Evolutionary conservation across 2,113 vertebrate genomes (phyloP).

Genomic region (Oxyura jamaicensis): DNA sequence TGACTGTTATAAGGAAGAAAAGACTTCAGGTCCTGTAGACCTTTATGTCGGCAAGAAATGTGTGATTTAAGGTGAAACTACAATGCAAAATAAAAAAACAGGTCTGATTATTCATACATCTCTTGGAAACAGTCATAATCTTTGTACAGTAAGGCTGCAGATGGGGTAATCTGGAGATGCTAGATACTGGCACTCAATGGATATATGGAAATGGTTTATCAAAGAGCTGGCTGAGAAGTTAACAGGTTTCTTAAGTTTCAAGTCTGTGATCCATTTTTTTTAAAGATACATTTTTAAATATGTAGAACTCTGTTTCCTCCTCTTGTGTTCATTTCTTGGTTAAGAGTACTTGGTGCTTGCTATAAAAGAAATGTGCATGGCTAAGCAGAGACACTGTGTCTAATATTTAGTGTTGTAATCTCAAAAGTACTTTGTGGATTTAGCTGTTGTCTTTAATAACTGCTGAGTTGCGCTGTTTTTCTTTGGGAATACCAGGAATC

Average conservation of each 20-base stretch:
- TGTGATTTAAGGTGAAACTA: neutral
- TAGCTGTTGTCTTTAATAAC: neutral
- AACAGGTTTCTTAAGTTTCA: neutral
- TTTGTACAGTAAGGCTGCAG: neutral
- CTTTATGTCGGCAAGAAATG: neutral
- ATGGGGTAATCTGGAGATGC: neutral
- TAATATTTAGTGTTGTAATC: neutral
- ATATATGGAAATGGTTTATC: neutral
- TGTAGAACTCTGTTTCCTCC: neutral
- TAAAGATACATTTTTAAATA: neutral
- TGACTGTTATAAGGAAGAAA: neutral
- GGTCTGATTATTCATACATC: fast-evolving
- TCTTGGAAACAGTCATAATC: neutral
- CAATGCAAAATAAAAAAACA: neutral
- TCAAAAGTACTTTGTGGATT: neutral
- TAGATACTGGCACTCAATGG: neutral
- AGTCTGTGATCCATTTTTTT: neutral
- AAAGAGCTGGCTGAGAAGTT: neutral
- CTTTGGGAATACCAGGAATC: neutral
- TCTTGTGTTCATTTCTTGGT: neutral
- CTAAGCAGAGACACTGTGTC: neutral
- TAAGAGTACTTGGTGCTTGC: neutral
- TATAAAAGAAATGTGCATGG: neutral
- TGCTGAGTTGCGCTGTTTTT: neutral
- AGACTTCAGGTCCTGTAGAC: neutral